phyloP scores from a whole-genome alignment of 2,888 invertebrate genomes.

The Tiliacea aurago region DNA sequence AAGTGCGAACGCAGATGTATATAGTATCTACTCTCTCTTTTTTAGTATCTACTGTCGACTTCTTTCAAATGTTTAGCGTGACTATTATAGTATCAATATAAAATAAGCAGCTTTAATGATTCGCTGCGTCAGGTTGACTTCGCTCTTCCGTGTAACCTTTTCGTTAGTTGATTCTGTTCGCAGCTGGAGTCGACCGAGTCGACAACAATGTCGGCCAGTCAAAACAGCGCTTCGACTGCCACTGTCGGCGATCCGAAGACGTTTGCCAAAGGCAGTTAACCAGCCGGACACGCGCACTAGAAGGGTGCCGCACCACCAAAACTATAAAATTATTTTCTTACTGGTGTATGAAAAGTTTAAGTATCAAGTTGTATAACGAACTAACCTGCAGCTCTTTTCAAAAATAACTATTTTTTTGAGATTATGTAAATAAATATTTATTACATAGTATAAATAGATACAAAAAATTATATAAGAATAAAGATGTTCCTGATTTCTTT shows the following conservation, averaged over 20 bases:
- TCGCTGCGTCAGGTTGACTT: background rate
- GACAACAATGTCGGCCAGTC: background rate
- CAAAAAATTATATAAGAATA: constrained; percentile 21
- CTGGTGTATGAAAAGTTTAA: background rate
- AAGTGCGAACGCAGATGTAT: too few relatives aligned
- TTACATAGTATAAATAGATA: constrained; percentile 25
- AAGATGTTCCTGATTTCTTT: constrained; percentile 20
- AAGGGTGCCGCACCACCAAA: background rate
- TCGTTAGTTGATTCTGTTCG: background rate
- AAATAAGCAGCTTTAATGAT: background rate
- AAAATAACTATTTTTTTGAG: background rate
- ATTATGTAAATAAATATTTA: constrained; percentile 10
- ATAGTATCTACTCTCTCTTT: too few relatives aligned
- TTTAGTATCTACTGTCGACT: too few relatives aligned
- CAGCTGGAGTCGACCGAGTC: background rate
- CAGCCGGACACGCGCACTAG: too few relatives aligned
- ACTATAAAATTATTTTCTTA: background rate
- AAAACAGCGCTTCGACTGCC: background rate
- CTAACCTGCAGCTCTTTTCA: background rate
- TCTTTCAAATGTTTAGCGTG: background rate
- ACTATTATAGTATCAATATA: background rate
- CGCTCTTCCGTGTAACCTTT: background rate
- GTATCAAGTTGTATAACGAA: background rate
- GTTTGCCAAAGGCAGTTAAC: background rate
- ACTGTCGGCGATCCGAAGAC: background rate